Percentiles rank a stretch among this genome's conserved stretches.
Evolutionary conservation across 2,888 invertebrate species (phyloP).

Genomic region (Lepas anatifera): DNA sequence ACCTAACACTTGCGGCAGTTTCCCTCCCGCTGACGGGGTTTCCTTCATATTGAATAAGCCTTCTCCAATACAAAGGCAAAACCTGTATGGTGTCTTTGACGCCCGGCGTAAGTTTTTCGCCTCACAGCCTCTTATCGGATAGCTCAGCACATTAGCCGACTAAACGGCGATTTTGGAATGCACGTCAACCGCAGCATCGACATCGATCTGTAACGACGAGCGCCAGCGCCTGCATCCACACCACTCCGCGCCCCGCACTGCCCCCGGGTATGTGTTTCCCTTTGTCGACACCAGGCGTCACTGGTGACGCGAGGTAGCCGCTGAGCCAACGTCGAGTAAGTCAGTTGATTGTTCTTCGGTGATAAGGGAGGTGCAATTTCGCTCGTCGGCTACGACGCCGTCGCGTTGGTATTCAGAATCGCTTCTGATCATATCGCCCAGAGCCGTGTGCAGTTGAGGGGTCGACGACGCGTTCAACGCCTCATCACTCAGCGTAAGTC

Average conservation of each 20-base stretch:
- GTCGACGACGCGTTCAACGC: neutral
- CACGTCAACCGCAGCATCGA: neutral
- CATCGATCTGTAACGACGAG: neutral
- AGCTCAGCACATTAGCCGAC: too few species aligned
- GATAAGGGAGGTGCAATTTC: slow-evolving; percentile 4
- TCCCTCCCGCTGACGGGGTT: too few species aligned
- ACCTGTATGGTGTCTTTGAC: neutral
- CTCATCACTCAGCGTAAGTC: neutral
- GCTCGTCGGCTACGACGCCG: slow-evolving; percentile 4
- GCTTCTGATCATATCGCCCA: neutral
- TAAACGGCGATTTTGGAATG: neutral
- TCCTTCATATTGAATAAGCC: too few species aligned
- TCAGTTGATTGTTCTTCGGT: slow-evolving; percentile 10
- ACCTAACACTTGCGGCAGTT: too few species aligned
- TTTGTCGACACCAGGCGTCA: neutral
- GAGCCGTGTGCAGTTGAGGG: neutral
- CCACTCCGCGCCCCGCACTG: neutral
- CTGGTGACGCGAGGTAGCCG: neutral
- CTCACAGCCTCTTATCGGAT: too few species aligned
- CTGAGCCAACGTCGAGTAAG: neutral
- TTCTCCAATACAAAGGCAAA: too few species aligned
- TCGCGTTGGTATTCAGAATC: too few species aligned
- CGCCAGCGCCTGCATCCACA: neutral
- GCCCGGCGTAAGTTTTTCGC: neutral
- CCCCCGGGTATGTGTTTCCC: neutral